These are phyloP conservation scores for Hartigia nigra DNA, from an alignment of 2,888 invertebrate species.

Conservation along the genomic window DNA sequence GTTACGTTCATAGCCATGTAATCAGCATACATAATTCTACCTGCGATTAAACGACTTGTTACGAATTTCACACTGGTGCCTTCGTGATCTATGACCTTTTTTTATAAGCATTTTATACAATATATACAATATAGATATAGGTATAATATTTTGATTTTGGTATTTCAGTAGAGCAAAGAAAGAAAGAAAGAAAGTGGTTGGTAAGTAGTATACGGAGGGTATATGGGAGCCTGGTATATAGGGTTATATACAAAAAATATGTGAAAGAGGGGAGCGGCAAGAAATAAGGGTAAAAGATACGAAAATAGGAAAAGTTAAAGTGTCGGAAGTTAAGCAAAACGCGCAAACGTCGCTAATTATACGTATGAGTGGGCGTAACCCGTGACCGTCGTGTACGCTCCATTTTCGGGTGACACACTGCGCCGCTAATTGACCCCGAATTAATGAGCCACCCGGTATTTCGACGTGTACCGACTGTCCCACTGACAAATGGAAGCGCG, in stretches of 20 bases:
- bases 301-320: slow-evolving; percentile 4
- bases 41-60: slow-evolving; percentile 45
- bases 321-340: neutral
- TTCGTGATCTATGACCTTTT: neutral
- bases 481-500: slow-evolving; percentile 40
- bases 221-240: slow-evolving; percentile 11
- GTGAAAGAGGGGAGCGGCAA: slow-evolving; percentile 2
- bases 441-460: slow-evolving; percentile 52
- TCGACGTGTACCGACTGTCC: slow-evolving; percentile 28
- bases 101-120: neutral
- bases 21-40: slow-evolving; percentile 41
- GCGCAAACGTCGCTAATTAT: slow-evolving; percentile 19
- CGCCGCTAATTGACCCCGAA: slow-evolving; percentile 55
- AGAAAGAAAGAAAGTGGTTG: slow-evolving; percentile 19
- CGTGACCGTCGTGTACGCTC: slow-evolving; percentile 16
- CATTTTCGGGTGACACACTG: slow-evolving; percentile 32
- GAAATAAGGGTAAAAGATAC: neutral
- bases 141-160: slow-evolving; percentile 9
- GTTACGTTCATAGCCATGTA: slow-evolving; percentile 47
- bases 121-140: neutral
- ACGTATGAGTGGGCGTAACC: slow-evolving; percentile 20
- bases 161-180: slow-evolving; percentile 3
- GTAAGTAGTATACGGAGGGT: slow-evolving; percentile 20
- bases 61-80: slow-evolving; percentile 2
- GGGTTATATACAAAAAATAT: neutral